Evolutionary conservation across 2,113 vertebrate genomes (phyloP).

Genomic region (Indicator indicator): DNA sequence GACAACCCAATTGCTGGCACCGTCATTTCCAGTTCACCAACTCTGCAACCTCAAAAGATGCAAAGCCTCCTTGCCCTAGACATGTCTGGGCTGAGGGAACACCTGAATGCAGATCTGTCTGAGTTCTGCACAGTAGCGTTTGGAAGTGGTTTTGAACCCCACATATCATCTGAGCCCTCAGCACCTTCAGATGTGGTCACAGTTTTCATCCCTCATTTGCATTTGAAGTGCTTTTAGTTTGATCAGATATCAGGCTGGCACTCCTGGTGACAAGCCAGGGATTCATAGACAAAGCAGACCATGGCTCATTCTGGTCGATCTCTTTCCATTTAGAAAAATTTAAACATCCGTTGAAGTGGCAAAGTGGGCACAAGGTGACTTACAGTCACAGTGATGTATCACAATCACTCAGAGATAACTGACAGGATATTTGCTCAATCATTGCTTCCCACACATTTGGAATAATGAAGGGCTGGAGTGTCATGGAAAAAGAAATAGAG

Average conservation of each 20-base stretch:
- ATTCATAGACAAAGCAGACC: not conserved
- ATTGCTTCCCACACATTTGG: not conserved
- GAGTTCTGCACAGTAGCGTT: rapidly evolving
- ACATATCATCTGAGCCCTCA: rapidly evolving
- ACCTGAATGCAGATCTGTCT: not conserved
- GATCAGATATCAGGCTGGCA: not conserved
- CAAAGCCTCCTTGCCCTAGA: not conserved
- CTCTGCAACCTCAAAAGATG: not conserved
- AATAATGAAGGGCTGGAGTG: not conserved
- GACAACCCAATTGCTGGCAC: rapidly evolving
- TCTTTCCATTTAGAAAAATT: not conserved
- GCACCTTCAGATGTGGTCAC: not conserved
- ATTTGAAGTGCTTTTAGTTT: not conserved
- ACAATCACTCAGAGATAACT: not conserved
- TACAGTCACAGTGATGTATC: not conserved
- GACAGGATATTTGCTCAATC: not conserved
- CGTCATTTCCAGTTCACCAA: not conserved
- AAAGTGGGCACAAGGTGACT: not conserved
- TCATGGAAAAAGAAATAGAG: not conserved
- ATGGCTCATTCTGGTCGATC: not conserved
- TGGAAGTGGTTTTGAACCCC: not conserved
- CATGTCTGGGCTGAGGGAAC: not conserved
- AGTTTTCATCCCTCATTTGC: not conserved
- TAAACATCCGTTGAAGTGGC: not conserved
- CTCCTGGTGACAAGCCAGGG: not conserved